Evolutionary conservation across 2,888 invertebrate genomes (phyloP).

Genomic region (Brachyptera putata): DNA sequence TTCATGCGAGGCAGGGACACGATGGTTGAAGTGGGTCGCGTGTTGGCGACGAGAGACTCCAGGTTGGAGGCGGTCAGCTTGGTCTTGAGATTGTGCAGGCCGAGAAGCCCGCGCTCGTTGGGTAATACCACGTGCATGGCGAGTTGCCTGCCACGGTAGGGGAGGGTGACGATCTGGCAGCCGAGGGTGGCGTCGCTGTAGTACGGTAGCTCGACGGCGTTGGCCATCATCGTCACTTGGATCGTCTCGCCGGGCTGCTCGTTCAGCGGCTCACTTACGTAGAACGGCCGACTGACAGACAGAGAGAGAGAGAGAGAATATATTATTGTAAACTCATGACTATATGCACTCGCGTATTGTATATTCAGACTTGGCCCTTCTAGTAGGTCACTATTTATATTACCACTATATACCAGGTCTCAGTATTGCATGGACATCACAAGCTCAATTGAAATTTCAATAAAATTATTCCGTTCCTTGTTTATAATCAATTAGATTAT

Average conservation of each 20-base stretch:
- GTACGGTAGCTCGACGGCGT: slow-evolving; percentile 57
- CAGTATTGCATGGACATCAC: too few relatives aligned
- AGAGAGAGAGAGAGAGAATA: too few relatives aligned
- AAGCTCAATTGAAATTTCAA: too few relatives aligned
- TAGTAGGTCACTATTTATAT: too few relatives aligned
- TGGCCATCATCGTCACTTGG: slow-evolving; percentile 62
- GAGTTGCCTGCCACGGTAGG: slow-evolving; percentile 60
- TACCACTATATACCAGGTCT: too few relatives aligned
- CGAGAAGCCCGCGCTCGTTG: slow-evolving; percentile 46
- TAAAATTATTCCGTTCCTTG: too few relatives aligned
- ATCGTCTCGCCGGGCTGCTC: slow-evolving; percentile 13
- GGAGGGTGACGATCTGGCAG: slow-evolving; percentile 62
- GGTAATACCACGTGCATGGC: slow-evolving; percentile 66
- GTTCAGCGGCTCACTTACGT: slow-evolving; percentile 40
- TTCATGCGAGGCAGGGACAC: slow-evolving; percentile 55
- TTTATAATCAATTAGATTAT: too few relatives aligned
- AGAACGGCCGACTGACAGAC: slow-evolving; percentile 53
- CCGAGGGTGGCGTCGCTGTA: slow-evolving; percentile 49
- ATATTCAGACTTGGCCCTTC: too few relatives aligned
- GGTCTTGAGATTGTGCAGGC: slow-evolving; percentile 49
- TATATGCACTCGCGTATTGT: too few relatives aligned
- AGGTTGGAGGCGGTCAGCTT: slow-evolving; percentile 50
- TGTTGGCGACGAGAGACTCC: slow-evolving; percentile 49
- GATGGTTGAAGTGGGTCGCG: slow-evolving; percentile 50
- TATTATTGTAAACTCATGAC: too few relatives aligned